These are phyloP conservation scores for Phalacrocorax aristotelis DNA, from an alignment of 2,113 vertebrate species.

Conservation along the genomic window DNA sequence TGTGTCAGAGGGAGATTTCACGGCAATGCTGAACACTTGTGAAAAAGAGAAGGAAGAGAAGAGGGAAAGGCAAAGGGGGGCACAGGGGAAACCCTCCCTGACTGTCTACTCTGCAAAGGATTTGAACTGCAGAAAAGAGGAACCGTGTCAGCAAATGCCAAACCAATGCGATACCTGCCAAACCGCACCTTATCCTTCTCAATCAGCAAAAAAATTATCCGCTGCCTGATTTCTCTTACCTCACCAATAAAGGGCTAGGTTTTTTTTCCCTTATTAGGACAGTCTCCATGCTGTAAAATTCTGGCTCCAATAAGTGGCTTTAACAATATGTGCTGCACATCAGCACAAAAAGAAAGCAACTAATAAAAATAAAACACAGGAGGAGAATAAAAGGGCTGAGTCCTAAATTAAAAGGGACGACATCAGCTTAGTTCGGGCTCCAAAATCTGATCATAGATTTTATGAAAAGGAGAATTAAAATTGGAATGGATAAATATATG, in stretches of 20 bases:
- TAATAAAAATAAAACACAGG: constrained; percentile 35
- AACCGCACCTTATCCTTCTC: constrained; percentile 78
- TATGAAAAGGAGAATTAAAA: constrained; percentile 4
- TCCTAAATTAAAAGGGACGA: constrained; percentile 52
- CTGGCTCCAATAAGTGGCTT: constrained; percentile 40
- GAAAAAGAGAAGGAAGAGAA: neutral
- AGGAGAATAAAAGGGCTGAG: constrained; percentile 56
- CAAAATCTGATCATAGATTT: constrained; percentile 63
- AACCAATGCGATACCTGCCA: constrained; percentile 70
- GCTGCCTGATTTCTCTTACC: constrained; percentile 65
- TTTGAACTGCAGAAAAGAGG: constrained; percentile 67
- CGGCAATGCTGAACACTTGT: neutral
- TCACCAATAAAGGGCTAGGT: constrained; percentile 56
- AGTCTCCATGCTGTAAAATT: constrained; percentile 45
- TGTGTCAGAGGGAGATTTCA: neutral
- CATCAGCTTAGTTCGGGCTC: constrained; percentile 31
- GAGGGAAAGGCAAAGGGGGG: neutral
- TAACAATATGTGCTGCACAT: constrained; percentile 69
- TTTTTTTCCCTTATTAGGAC: constrained; percentile 80
- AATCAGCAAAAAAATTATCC: constrained; percentile 70
- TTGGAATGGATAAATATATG: neutral
- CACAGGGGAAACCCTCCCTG: neutral
- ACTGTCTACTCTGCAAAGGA: constrained; percentile 20
- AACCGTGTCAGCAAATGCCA: constrained; percentile 67
- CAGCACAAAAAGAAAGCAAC: constrained; percentile 61